Evolutionary conservation across 2,113 vertebrate genomes (phyloP).

Genomic region (Delphinus delphis): DNA sequence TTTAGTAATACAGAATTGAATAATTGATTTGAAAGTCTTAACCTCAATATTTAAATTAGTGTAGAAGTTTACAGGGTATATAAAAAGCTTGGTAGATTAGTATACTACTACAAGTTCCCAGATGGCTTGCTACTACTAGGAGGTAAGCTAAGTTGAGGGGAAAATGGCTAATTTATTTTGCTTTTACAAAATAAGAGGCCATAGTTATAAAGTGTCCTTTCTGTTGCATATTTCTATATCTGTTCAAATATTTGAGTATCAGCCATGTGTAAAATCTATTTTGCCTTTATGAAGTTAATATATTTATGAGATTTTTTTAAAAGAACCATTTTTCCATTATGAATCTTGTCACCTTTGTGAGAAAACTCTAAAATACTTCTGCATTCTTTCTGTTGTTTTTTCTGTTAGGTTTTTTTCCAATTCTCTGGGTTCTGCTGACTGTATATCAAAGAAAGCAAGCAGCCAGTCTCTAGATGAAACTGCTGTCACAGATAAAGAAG

Average conservation of each 20-base stretch:
- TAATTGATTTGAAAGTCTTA: background rate
- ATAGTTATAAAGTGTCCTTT: background rate
- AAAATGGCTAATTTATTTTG: background rate
- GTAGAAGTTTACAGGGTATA: background rate
- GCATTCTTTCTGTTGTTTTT: background rate
- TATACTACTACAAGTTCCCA: background rate
- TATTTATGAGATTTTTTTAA: background rate
- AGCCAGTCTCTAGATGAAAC: conserved; percentile 33
- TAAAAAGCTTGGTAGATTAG: background rate
- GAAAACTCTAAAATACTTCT: background rate
- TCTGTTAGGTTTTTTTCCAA: conserved; percentile 89
- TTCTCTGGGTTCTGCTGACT: conserved; percentile 33
- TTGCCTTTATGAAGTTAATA: background rate
- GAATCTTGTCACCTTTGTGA: background rate
- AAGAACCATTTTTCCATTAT: background rate
- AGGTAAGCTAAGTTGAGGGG: background rate
- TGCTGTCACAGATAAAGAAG: background rate
- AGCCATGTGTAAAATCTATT: background rate
- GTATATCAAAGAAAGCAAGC: conserved; percentile 40
- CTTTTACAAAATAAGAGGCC: background rate
- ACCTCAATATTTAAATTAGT: background rate
- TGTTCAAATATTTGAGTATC: background rate
- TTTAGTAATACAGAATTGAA: background rate
- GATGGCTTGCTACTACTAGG: background rate
- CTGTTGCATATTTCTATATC: background rate